Evolutionary conservation across 2,888 invertebrate species (phyloP), one percentile per base, ranked within the genome.

Genomic region (Drosophila formosana): DNA sequence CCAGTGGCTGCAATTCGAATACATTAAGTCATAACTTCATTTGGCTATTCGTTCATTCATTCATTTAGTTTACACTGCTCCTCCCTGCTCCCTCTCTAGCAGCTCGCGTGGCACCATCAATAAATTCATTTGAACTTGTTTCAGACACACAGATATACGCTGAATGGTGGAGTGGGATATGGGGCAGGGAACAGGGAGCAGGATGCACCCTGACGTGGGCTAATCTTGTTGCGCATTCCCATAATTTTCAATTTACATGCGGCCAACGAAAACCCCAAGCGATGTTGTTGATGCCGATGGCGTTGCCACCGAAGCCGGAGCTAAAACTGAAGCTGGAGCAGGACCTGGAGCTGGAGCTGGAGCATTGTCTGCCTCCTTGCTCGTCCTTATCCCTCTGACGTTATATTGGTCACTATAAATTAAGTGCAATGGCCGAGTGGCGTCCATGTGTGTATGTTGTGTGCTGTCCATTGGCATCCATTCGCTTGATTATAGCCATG

Each of bases 151-250:
- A 25, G 11, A 51, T n/a, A 32, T 4, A 34, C 34, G 9, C 9
- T 30, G 30, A 30, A 7, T 28, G 28, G 28, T 8, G 23, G 3
- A 37, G 34, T 37, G 18, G 6, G 25, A 34, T 25, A 45, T 11
- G 52, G 53, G n/a, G 45, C 34, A 53, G 13, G 50, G 18, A 32
- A 25, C 7, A 13, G 45, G 11, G 26, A 23, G 63, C 25, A 46
- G 63, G 47, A 46, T 73, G 78, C 66, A 62, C 34, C 46, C 74
- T 65, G 71, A 65, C 79, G 66, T 66, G 74, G 69, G 75, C 88
- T 84, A 84, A 84, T 84, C 84, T 84, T 84, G 88, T 88, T 88
- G 88, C 88, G 84, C 88, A 88, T 84, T 88, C 86, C 88, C 83
- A 84, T 84, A 84, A 84, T 84, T 84, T 84, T 84, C 83, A 84